Conservation (phyloP, 2,113 vertebrate genomes). For the Equus quagga region DNA sequence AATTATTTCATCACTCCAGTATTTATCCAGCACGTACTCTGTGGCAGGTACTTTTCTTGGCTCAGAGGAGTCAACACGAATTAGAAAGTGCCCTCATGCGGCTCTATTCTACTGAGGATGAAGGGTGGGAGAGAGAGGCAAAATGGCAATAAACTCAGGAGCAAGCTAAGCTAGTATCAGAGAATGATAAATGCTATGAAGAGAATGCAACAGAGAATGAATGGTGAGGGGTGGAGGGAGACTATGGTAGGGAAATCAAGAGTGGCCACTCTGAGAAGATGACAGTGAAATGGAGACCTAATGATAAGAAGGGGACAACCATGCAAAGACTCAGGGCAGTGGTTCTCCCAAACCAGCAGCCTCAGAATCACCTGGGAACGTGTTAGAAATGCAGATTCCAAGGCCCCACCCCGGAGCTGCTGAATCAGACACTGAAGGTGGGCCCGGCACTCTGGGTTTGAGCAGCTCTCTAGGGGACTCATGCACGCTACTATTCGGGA, state of each 20-base stretch:
- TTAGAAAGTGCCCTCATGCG: not conserved
- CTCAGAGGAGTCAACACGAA: not conserved
- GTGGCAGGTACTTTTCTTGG: not conserved
- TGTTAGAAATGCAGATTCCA: not conserved
- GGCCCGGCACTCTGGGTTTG: not conserved
- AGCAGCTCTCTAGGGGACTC: not conserved
- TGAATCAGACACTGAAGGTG: not conserved
- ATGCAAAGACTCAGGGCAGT: not conserved
- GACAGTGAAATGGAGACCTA: not conserved
- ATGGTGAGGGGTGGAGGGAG: not conserved
- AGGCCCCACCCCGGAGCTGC: not conserved
- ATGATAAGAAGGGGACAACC: not conserved
- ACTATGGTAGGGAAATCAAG: not conserved
- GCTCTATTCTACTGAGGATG: not conserved
- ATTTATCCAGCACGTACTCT: not conserved
- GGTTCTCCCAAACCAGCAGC: not conserved
- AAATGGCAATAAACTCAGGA: not conserved
- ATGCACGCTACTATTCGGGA: not conserved
- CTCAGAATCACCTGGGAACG: not conserved
- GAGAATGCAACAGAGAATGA: not conserved
- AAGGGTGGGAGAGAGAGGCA: not conserved
- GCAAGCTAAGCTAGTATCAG: not conserved
- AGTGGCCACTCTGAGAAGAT: not conserved
- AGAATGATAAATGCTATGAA: not conserved
- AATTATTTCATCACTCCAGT: not conserved